Conservation (phyloP, 1,140 invertebrate species). For the Holcopasites calliopsidis region DNA sequence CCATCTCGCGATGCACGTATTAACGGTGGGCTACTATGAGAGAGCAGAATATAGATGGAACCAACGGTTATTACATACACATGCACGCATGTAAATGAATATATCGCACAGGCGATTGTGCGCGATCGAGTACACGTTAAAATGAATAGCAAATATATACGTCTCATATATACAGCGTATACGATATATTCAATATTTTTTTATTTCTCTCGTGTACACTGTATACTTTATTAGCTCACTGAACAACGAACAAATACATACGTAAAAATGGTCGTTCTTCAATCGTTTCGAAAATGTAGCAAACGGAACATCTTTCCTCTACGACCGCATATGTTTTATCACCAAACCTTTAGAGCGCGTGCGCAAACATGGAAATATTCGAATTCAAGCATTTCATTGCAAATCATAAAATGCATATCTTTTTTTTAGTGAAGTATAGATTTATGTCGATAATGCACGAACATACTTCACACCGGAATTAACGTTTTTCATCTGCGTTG, state of each 20-base stretch:
- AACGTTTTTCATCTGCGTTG: too few species aligned
- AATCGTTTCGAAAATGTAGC: not conserved
- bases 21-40: conserved; percentile 29
- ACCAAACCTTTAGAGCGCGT: conserved; percentile 3
- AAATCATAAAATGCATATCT: not conserved
- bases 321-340: not conserved
- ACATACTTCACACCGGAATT: too few species aligned
- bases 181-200: not conserved
- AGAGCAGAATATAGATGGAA: conserved; percentile 28
- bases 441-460: too few species aligned
- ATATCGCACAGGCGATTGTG: not conserved
- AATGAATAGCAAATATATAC: not conserved
- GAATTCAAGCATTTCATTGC: not conserved
- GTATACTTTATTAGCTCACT: not conserved
- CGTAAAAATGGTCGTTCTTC: not conserved
- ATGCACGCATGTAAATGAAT: not conserved
- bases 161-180: not conserved
- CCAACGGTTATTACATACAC: conserved; percentile 10
- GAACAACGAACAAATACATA: not conserved
- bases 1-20: conserved; percentile 12
- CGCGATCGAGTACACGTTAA: not conserved
- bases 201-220: not conserved
- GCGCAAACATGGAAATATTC: conserved; percentile 14
- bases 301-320: conserved; percentile 1
- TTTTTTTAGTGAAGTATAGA: too few species aligned